Evolutionary conservation across 2,797 vertebrate genomes (phyloP), one percentile per base, ranked within the genome.

Genomic region (Phoxinus dragarum): DNA sequence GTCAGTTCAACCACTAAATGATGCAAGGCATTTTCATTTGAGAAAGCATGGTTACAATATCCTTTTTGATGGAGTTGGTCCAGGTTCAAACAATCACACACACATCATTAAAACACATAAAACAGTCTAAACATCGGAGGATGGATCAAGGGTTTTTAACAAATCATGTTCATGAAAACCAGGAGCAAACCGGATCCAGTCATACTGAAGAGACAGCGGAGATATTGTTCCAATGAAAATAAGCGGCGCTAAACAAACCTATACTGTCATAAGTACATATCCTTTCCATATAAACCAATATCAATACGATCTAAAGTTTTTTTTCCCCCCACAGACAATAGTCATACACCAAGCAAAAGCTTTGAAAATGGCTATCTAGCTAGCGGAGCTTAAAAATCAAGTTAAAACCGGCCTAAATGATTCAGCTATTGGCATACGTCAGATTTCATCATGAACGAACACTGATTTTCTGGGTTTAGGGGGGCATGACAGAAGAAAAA

Each of bases 221-320:
- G 64, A 80, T 61, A 59, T n/a, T 59, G 54, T 74, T 87, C 67
- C n/a, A 52, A 72, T 78, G 67, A 78, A 87, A 84, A 84, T n/a
- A 78, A 81, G 78, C 61, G 16, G 69, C 72, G 64, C 69, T 89
- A 82, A 82, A 89, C 80, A 81, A 72, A 87, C 69, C 64, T 79
- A 84, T 76, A 88, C 42, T 61, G 72, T 66, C 80, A 76, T 85
- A 86, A 72, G 68, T 85, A 86, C 44, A 72, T 59, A 80, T 75
- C 81, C 86, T 75, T 86, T 84, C 34, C 61, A 86, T 84, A 81
- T 64, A 84, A 84, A 87, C 72, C 81, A 84, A 87, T 82, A 87
- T 81, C 77, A 86, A 74, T 81, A 73, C 64, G 40, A 49, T 82
- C 83, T 88, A 81, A 78, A 36, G 61, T 21, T 79, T 27, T 69